Conservation (phyloP, 2,888 invertebrate species). For the Hylaea fasciaria region DNA sequence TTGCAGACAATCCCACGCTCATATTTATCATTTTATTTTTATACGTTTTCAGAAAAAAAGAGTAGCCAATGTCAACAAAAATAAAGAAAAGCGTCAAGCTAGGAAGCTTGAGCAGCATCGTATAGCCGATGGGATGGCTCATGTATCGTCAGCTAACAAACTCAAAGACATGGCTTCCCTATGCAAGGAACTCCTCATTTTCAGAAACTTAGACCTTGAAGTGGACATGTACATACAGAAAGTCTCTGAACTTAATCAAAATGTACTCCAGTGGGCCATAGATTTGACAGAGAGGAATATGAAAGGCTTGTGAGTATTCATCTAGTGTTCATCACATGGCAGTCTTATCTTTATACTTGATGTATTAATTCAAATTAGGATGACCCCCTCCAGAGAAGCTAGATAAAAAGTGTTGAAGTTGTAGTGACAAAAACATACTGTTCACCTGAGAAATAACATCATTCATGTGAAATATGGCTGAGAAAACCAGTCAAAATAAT, state of each 20-base stretch:
- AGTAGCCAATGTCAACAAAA: slow-evolving; percentile 72
- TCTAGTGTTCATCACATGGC: background rate
- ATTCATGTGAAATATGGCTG: too few relatives aligned
- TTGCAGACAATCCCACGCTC: background rate
- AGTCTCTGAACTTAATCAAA: slow-evolving; percentile 84
- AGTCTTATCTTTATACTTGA: too few relatives aligned
- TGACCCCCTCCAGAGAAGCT: too few relatives aligned
- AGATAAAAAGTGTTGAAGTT: too few relatives aligned
- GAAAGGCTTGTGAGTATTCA: slow-evolving; percentile 87
- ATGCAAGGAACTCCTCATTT: slow-evolving; percentile 86
- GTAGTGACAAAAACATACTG: too few relatives aligned
- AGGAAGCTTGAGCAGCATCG: slow-evolving; percentile 86
- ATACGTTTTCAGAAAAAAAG: slow-evolving; percentile 79
- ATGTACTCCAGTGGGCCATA: slow-evolving; percentile 88
- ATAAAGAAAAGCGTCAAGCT: slow-evolving; percentile 86
- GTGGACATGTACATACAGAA: slow-evolving; percentile 86
- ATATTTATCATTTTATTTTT: background rate
- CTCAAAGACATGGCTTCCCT: slow-evolving; percentile 84
- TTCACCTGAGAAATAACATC: too few relatives aligned
- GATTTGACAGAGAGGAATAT: slow-evolving; percentile 91
- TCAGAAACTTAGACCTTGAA: slow-evolving; percentile 85
- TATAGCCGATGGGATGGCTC: slow-evolving; percentile 85
- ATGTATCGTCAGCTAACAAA: slow-evolving; percentile 86
- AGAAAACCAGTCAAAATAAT: too few relatives aligned
- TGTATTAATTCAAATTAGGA: too few relatives aligned